These are phyloP conservation scores for Erynnis tages DNA, from an alignment of 2,888 invertebrate genomes.

Conservation along the genomic window DNA sequence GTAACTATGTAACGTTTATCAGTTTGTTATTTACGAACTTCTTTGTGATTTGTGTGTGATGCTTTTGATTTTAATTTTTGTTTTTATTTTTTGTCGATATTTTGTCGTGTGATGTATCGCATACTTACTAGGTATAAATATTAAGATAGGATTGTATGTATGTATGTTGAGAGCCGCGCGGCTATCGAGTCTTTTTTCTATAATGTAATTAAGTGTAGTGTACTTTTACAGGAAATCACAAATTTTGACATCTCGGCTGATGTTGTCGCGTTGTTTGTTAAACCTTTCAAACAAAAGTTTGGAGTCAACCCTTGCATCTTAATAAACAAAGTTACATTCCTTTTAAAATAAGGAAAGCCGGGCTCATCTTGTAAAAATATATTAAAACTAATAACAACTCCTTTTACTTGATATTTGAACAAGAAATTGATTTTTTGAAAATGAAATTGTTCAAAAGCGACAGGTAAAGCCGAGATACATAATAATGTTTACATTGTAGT, in stretches of 20 bases:
- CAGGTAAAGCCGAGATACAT: constrained; percentile 38
- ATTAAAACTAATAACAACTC: too few species aligned
- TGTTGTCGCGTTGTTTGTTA: constrained; percentile 46
- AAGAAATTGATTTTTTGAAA: too few species aligned
- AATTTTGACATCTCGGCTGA: constrained; percentile 56
- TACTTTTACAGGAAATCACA: constrained; percentile 77
- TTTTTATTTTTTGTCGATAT: constrained; percentile 36
- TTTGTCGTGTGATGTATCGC: constrained; percentile 47
- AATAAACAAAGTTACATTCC: neutral
- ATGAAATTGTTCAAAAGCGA: constrained; percentile 26
- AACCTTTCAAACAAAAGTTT: neutral
- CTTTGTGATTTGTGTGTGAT: constrained; percentile 57
- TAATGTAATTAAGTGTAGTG: constrained; percentile 75
- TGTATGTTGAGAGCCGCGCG: constrained; percentile 53
- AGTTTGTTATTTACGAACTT: constrained; percentile 42
- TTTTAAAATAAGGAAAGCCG: too few species aligned
- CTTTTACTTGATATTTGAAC: too few species aligned
- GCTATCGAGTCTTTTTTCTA: constrained; percentile 69
- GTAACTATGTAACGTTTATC: constrained; percentile 30
- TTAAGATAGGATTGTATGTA: constrained; percentile 47
- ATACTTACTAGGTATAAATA: constrained; percentile 52
- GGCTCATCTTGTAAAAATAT: too few species aligned
- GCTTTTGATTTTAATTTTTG: constrained; percentile 43
- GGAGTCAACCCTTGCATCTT: neutral
- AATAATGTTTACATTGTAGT: constrained; percentile 64